Base-by-base conservation (phyloP, 2,113 vertebrate species). In the Tapirus terrestris region DNA sequence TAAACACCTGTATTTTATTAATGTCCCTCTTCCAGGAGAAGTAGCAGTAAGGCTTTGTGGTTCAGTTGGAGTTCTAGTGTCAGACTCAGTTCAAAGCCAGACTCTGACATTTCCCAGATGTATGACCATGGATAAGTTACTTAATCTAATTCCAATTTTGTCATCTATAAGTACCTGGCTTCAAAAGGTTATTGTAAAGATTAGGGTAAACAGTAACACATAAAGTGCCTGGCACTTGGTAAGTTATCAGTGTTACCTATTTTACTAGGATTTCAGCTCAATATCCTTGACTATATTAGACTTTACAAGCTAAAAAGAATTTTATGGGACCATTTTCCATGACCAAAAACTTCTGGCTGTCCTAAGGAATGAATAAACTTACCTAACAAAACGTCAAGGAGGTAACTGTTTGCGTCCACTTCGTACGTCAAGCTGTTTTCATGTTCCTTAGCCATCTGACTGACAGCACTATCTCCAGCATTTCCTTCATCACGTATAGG, bases 191-290 rank as follows among this genome's bases (percentile, higher is more conserved):
- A 84, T 21, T 91, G 21, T n/a, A 39, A 91, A 72, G 79, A 76
- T 68, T 8, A 92, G 43, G 29, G 8, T 76, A 82, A 39, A 94
- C 11, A 60, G 31, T 51, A 39, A 75, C 6, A 53, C 12, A 13
- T 53, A 67, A 84, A 53, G 27, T 45, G 39, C 36, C 80, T 72
- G 73, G 20, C 36, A 65, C 43, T 67, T 67, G 29, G 36, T 79
- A 94, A 91, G 25, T 23, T 67, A 43, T 13, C 58, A 53, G 11
- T 4, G 20, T 72, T 83, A 87, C 27, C 76, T 81, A 6, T 65
- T 88, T 87, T 81, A 83, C 82, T 76, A 43, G 21, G 13, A 91
- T 75, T 94, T 91, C 79, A 92, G 58, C 36, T 94, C n/a, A 73
- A 79, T 8, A 76, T 13, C 72, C 23, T 72, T 60, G 60, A 70